These are phyloP conservation scores for Apoda limacodes DNA, from an alignment of 2,888 invertebrate species.

Conservation along the genomic window DNA sequence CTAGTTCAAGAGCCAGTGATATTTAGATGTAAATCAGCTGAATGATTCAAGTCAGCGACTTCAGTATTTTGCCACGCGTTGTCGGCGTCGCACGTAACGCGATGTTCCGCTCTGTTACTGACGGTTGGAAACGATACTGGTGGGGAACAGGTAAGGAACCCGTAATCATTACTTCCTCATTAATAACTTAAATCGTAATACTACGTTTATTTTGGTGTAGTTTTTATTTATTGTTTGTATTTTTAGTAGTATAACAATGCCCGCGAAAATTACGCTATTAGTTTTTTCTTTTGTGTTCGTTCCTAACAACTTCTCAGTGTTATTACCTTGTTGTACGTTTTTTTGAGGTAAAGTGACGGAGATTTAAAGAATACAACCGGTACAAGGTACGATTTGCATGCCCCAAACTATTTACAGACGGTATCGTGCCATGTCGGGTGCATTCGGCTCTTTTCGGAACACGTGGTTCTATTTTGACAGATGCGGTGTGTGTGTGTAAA, in stretches of 20 bases:
- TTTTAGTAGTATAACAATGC: too few species aligned
- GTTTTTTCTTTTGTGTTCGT: too few species aligned
- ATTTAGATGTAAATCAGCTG: conserved; percentile 7
- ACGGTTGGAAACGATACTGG: conserved; percentile 63
- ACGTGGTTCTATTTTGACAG: conserved; percentile 47
- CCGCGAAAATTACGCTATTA: too few species aligned
- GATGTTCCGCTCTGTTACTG: conserved; percentile 59
- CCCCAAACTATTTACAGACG: conserved; percentile 57
- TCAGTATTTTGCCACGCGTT: conserved; percentile 54
- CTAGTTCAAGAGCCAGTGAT: neutral
- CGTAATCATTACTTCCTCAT: conserved; percentile 49
- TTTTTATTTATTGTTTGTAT: too few species aligned
- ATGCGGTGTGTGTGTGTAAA: too few species aligned
- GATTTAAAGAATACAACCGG: conserved; percentile 14
- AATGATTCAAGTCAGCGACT: conserved; percentile 17
- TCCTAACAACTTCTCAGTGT: too few species aligned
- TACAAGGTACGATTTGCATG: conserved; percentile 33
- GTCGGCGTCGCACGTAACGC: conserved; percentile 47
- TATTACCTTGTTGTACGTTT: neutral
- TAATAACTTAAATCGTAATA: conserved; percentile 35
- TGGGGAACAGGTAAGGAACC: conserved; percentile 65
- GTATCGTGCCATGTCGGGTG: conserved; percentile 27
- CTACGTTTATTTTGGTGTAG: too few species aligned
- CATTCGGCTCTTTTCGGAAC: conserved; percentile 39
- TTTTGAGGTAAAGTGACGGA: conserved; percentile 7